A percentile compares a stretch with the other conserved stretches of the same genome.
Evolutionary conservation across 2,797 vertebrate species (phyloP).

Genomic region (Propithecus deckenii): DNA sequence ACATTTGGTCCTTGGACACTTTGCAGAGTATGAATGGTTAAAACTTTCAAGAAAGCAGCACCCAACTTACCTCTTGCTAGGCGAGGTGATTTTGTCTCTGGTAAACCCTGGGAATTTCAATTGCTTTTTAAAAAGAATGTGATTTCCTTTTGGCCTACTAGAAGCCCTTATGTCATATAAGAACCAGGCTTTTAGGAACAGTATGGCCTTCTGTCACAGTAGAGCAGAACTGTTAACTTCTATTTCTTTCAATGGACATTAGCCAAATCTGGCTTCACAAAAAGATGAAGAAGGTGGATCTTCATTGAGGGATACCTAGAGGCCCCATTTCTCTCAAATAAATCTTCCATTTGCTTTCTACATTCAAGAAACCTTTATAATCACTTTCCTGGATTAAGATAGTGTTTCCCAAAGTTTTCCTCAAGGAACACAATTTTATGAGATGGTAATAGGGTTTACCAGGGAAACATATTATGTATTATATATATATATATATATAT

Average conservation of each 20-base stretch:
- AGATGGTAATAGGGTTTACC: not conserved
- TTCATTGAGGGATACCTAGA: not conserved
- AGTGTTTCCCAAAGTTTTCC: constrained; percentile 39
- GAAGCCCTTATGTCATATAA: not conserved
- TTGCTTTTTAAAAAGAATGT: constrained; percentile 21
- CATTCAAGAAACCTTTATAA: not conserved
- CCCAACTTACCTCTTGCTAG: not conserved
- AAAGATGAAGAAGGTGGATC: not conserved
- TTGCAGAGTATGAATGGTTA: not conserved
- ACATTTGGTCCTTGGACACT: not conserved
- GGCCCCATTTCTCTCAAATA: not conserved
- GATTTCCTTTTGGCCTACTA: not conserved
- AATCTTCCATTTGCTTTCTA: not conserved
- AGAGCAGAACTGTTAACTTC: not conserved
- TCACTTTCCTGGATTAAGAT: not conserved
- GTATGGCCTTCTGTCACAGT: not conserved
- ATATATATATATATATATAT: not conserved
- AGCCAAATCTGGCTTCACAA: not conserved
- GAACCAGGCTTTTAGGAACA: not conserved
- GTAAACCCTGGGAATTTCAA: not conserved
- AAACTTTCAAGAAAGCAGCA: not conserved
- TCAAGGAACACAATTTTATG: constrained; percentile 16
- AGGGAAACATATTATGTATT: not conserved
- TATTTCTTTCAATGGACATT: not conserved
- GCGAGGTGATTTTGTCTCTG: not conserved